phyloP scores from a whole-genome alignment of 2,797 vertebrate species.

The Crocidura indochinensis region DNA sequence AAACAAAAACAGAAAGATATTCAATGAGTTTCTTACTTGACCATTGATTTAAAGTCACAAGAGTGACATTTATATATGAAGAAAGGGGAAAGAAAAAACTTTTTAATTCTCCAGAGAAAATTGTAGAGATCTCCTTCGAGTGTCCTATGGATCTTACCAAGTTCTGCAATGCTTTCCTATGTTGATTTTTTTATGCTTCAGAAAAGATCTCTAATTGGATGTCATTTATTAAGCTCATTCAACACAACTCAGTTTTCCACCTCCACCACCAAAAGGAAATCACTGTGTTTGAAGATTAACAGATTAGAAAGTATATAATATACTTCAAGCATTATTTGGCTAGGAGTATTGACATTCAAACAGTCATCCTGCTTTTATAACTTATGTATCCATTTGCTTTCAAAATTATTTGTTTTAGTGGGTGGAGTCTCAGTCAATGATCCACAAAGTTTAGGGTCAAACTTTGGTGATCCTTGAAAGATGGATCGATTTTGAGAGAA shows the following conservation, averaged over 20 bases:
- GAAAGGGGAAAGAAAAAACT: background rate
- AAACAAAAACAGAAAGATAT: too few relatives aligned
- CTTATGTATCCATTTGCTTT: slow-evolving; percentile 12
- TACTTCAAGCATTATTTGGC: background rate
- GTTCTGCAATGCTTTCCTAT: background rate
- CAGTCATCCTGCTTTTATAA: background rate
- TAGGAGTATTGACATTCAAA: slow-evolving; percentile 31
- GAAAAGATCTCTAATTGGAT: background rate
- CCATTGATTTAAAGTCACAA: too few relatives aligned
- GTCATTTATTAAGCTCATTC: background rate
- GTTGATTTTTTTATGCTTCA: background rate
- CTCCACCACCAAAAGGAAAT: background rate
- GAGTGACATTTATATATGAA: background rate
- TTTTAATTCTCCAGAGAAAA: background rate
- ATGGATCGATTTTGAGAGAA: slow-evolving; percentile 67
- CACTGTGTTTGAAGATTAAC: background rate
- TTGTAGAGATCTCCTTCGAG: background rate
- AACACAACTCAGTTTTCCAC: background rate
- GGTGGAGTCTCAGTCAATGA: background rate
- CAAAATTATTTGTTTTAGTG: background rate
- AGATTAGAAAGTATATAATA: background rate
- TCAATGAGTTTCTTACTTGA: too few relatives aligned
- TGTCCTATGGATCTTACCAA: background rate
- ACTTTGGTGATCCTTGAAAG: slow-evolving; percentile 71
- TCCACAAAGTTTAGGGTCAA: slow-evolving; percentile 9